Evolutionary conservation across 2,888 invertebrate genomes (phyloP), one percentile per base, ranked within the genome.

Genomic region (Brachyopa scutellaris): DNA sequence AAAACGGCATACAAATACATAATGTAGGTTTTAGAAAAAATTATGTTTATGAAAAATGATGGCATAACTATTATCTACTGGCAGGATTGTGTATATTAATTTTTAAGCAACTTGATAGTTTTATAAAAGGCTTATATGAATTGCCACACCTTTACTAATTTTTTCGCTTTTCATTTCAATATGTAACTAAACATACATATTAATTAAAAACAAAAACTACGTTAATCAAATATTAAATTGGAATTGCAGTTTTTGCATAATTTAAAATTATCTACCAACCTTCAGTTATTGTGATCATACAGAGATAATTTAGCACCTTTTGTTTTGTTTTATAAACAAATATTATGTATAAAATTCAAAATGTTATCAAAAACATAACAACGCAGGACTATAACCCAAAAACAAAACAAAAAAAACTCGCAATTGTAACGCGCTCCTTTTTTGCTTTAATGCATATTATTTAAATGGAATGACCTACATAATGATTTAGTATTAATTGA

Each of bases 401-500:
- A 40, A 11, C 1, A 21, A 66, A 55, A 19, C n/a, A 59, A 55
- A 53, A 47, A 61, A 19, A 47, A 31, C 42, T 21, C 38, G 64
- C 70, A 78, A 59, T 77, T 36, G 59, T 13, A 70, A 70, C 64
- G 70, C 77, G n/a, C n/a, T n/a, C n/a, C n/a, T 42, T n/a, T 40
- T 11, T 23, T 40, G 61, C 51, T 42, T 40, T 21, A 17, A 29
- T 55, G 38, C 42, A 66, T 66, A 57, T 66, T 64, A 74, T 40
- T 82, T 66, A 76, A 82, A 66, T 76, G 70, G 82, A 82, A 76
- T 80, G 74, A 74, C 51, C 66, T 80, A 74, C 42, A 55, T 67
- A 55, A 76, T 79, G 61, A 66, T 76, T 64, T 69, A 69, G 49
- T 74, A 64, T 64, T 82, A 76, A 82, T 82, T 82, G 70, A 76